Evolutionary conservation across 1,140 invertebrate genomes (phyloP), one percentile per base, ranked within the genome.

Genomic region (Nasonia giraulti): DNA sequence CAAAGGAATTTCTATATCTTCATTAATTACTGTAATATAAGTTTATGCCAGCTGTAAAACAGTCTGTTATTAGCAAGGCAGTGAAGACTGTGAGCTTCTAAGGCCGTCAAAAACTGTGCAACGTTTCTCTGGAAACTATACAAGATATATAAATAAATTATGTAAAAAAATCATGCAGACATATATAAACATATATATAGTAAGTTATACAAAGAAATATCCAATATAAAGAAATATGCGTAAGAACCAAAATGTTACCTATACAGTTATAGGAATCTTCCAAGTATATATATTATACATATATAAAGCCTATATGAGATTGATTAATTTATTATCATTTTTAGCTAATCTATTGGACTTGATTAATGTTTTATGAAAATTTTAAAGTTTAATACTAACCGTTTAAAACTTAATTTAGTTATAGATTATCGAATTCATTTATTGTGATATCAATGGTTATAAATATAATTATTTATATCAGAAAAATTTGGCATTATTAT

Each of bases 21-120:
- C 68, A 86, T 85, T 88, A 85, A 84, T 85, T 86, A 87, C 86
- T 88, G 88, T 89, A 88, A 87, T 66, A 87, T 85, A 89, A 31
- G 85, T 88, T 87, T 85, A 87, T 88, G 86, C 74, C 83, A 87
- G 86, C 83, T 88, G 84, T 88, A 85, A 85, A 85, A 88, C 83
- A 86, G 82, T 23, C 71, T 76, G 83, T 85, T 77, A 68, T 37
- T 33, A 81, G 69, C 14, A 50, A 27, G 68, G 79, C 79, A 77
- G 81, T 74, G 85, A 86, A 86, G 68, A 87, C 47, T 83, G 86
- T 79, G 84, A 87, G 75, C 80, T 87, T 86, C 84, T 76, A 80
- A 86, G 50, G 78, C 87, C 74, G 69, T 88, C 69, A 44, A 85
- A 86, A 86, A 83, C 85, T 87, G 85, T 86, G 87, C 68, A 87